Base-by-base conservation (phyloP, 2,113 vertebrate species). In the Ceyx margarethae region DNA sequence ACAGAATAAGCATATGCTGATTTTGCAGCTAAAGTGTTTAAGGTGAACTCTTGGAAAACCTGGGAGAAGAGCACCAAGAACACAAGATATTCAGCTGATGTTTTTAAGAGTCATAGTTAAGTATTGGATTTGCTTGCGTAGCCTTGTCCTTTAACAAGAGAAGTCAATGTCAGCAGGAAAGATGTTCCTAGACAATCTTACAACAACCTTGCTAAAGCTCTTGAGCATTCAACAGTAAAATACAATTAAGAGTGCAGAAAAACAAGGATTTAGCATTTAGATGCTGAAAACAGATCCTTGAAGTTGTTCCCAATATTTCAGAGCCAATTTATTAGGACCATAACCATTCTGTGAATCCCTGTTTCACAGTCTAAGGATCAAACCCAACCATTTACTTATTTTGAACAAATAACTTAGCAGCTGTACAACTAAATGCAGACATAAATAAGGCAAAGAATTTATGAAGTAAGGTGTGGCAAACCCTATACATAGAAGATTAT, bases 341-440 rank as follows among this genome's bases (percentile, higher is more conserved):
- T 58, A 91, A 72, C 35, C 28, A 78, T 62, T 58, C n/a, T 9
- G 14, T 31, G 62, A 68, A 76, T 81, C 90, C 54, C 81, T 94
- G 95, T 97, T 98, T 98, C 97, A 97, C 97, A 97, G 97, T 97
- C 98, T 95, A 97, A 95, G 96, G 98, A 98, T 98, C 98, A 98
- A 98, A 98, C 69, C 82, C 69, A 94, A 85, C 54, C 65, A 28
- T 97, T 95, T 96, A 97, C 95, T 96, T 96, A 96, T 94, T 96
- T 92, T 78, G 95, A 98, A 98, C 96, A 97, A 98, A 98, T 73
- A 82, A 96, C 97, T 91, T 79, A 93, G 77, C 96, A 97, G 96
- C 98, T 96, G 96, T 93, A 94, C 91, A 97, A 95, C 94, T 95
- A 97, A 97, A 98, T 95, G 95, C 86, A 97, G 96, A 97, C 97